These are phyloP conservation scores for Amphiprion percula DNA, from an alignment of 2,113 vertebrate genomes.

Conservation along the genomic window DNA sequence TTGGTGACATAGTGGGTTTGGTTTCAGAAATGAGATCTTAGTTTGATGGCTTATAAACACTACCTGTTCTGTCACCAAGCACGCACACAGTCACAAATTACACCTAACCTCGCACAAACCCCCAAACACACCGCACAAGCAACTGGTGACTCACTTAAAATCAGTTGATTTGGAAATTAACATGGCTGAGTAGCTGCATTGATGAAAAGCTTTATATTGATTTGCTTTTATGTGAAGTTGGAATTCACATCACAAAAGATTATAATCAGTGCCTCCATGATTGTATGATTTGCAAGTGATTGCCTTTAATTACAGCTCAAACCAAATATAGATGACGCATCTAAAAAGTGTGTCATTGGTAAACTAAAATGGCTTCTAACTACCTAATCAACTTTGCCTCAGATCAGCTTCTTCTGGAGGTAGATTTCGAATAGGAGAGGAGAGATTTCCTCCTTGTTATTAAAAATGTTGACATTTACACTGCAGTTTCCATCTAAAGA, in stretches of 20 bases:
- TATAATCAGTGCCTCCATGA: slow-evolving; percentile 46
- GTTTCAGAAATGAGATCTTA: slow-evolving; percentile 33
- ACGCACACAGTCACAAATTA: not conserved
- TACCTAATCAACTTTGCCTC: slow-evolving; percentile 31
- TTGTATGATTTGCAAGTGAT: slow-evolving; percentile 61
- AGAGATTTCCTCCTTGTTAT: slow-evolving; percentile 21
- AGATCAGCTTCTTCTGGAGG: slow-evolving; percentile 28
- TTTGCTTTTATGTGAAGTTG: slow-evolving; percentile 53
- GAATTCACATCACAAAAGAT: slow-evolving; percentile 58
- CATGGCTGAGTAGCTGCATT: slow-evolving; percentile 41
- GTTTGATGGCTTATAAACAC: slow-evolving; percentile 5
- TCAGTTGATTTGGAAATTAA: slow-evolving; percentile 55
- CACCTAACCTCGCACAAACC: slow-evolving; percentile 20
- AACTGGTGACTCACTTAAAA: slow-evolving; percentile 35
- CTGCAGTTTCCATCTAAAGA: slow-evolving; percentile 34
- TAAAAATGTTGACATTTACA: slow-evolving; percentile 64
- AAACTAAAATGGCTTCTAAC: slow-evolving; percentile 41
- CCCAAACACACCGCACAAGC: slow-evolving; percentile 17
- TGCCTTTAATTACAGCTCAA: slow-evolving; percentile 63
- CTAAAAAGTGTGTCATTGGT: slow-evolving; percentile 28
- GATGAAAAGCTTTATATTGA: slow-evolving; percentile 32
- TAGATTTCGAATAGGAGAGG: slow-evolving; percentile 32
- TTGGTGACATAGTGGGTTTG: slow-evolving; percentile 34
- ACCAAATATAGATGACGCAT: slow-evolving; percentile 33
- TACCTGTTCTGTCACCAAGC: not conserved